These are phyloP conservation scores for Aspiorhynchus laticeps DNA, from an alignment of 2,113 vertebrate genomes.

Conservation along the genomic window DNA sequence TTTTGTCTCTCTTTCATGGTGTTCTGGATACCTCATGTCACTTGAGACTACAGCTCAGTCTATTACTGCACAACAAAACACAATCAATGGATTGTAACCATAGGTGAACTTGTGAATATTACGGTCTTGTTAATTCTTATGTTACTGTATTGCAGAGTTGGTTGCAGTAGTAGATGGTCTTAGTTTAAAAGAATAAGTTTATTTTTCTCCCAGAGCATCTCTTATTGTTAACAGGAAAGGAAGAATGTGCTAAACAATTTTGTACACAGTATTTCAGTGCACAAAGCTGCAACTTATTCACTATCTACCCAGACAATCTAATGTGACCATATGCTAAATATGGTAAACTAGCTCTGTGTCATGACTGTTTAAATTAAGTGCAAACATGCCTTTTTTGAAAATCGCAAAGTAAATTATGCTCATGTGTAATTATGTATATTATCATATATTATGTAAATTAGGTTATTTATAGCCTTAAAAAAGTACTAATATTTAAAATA, in stretches of 20 bases:
- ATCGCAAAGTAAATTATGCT: background rate
- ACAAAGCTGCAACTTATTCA: background rate
- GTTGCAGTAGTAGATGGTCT: background rate
- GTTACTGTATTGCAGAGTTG: constrained; percentile 1
- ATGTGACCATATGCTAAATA: background rate
- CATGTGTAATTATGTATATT: background rate
- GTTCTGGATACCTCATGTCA: constrained; percentile 49
- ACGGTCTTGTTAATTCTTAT: constrained; percentile 24
- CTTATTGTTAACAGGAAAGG: background rate
- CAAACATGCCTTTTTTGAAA: background rate
- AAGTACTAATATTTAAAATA: background rate
- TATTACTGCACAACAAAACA: constrained; percentile 34
- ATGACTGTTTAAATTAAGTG: background rate
- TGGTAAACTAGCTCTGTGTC: background rate
- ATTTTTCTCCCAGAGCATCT: background rate
- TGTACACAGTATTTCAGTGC: background rate
- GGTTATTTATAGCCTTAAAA: background rate
- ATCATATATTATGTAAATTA: background rate
- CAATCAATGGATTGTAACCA: constrained; percentile 44
- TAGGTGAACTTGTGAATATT: constrained; percentile 32
- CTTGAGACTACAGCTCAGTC: constrained; percentile 44
- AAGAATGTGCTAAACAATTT: background rate
- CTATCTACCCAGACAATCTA: background rate
- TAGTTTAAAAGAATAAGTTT: background rate
- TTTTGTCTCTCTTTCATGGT: constrained; percentile 41